Conservation (phyloP, 2,797 vertebrate genomes). For the Spheniscus humboldti region DNA sequence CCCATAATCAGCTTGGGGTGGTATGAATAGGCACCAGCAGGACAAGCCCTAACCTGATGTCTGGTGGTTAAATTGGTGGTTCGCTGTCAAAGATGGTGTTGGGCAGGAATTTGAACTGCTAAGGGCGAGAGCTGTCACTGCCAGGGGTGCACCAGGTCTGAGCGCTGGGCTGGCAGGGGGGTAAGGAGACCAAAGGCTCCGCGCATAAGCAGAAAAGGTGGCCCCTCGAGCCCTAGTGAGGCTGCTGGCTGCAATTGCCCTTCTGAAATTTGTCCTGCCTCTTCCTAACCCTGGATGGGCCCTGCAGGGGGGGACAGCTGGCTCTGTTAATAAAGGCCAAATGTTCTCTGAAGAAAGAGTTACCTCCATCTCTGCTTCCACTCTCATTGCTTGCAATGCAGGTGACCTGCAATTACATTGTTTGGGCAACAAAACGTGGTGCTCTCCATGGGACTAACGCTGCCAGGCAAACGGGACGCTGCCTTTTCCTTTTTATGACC, state of each 20-base stretch:
- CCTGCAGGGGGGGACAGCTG: not conserved
- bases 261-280: not conserved
- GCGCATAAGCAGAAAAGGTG: not conserved
- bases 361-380: not conserved
- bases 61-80: not conserved
- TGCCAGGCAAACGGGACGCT: not conserved
- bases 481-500: not conserved
- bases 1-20: too few relatives aligned
- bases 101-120: not conserved
- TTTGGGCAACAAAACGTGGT: fast-evolving
- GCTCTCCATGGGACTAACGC: not conserved
- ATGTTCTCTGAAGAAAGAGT: not conserved
- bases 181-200: fast-evolving
- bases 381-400: not conserved
- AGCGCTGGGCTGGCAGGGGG: not conserved
- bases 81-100: not conserved
- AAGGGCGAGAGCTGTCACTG: not conserved
- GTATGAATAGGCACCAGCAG: not conserved
- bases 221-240: not conserved
- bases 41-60: not conserved
- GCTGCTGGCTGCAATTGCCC: not conserved
- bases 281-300: not conserved
- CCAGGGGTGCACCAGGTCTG: not conserved
- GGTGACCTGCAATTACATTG: not conserved
- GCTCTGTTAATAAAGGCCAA: not conserved